Evolutionary conservation across 2,888 invertebrate species (phyloP).

Genomic region (Trissonchulus latispiculum): DNA sequence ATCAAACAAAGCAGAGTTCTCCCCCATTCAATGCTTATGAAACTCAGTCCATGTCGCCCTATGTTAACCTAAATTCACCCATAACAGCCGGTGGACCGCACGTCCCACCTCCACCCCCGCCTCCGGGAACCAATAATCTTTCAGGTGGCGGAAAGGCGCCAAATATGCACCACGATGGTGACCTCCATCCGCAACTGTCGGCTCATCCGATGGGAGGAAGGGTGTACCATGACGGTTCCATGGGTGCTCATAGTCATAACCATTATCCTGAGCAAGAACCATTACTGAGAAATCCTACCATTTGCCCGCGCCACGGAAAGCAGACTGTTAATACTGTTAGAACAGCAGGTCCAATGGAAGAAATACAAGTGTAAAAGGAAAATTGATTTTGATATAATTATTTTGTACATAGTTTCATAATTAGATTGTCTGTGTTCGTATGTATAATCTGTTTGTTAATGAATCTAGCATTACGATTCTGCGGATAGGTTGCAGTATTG

Average conservation of each 20-base stretch:
- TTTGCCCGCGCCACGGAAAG: conserved; percentile 31
- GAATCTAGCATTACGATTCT: no score
- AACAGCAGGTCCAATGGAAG: conserved; percentile 18
- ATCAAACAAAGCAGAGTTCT: conserved; percentile 23
- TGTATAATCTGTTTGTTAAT: no score
- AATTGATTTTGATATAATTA: no score
- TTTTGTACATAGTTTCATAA: no score
- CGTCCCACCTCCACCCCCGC: conserved; percentile 24
- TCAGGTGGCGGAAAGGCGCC: background rate
- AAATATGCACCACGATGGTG: background rate
- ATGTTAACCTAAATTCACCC: conserved; percentile 18
- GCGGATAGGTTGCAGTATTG: no score
- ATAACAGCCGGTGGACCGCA: conserved; percentile 7
- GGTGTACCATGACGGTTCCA: background rate
- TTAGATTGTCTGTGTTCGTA: no score
- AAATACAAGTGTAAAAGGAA: conserved; percentile 27
- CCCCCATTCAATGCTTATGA: conserved; percentile 6
- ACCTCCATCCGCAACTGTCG: conserved; percentile 11
- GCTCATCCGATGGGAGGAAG: background rate
- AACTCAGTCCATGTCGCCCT: conserved; percentile 1
- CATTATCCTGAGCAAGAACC: conserved; percentile 22
- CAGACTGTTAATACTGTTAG: no score
- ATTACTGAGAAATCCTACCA: conserved; percentile 7
- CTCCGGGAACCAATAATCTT: conserved; percentile 13
- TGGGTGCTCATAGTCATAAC: background rate